These are phyloP conservation scores for Chalcis sispes DNA, from an alignment of 2,888 invertebrate species.

Conservation along the genomic window DNA sequence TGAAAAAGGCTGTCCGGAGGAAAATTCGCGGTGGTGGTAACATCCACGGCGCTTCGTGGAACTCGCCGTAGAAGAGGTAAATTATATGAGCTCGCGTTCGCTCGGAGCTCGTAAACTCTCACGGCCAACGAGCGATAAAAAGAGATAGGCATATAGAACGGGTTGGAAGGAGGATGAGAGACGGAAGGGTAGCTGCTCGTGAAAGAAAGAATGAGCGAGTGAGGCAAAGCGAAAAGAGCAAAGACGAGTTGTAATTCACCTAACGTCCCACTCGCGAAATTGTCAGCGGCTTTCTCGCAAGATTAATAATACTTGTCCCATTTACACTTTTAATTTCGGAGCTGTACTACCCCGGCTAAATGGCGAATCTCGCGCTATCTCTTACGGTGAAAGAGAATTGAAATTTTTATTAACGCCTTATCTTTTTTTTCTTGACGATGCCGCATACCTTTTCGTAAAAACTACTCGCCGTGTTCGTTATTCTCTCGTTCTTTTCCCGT, in stretches of 20 bases:
- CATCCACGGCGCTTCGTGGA: slow-evolving; percentile 2
- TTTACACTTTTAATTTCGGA: slow-evolving; percentile 36
- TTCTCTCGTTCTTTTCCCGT: background rate
- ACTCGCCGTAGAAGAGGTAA: slow-evolving; percentile 12
- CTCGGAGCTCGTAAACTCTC: slow-evolving; percentile 36
- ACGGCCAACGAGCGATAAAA: slow-evolving; percentile 33
- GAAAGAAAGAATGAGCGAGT: background rate
- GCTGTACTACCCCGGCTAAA: background rate
- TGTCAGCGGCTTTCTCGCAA: slow-evolving; percentile 27
- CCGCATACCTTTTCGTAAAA: too few relatives aligned
- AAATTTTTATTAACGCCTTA: background rate
- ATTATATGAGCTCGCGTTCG: slow-evolving; percentile 30
- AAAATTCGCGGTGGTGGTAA: background rate
- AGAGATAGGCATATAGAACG: slow-evolving; percentile 28
- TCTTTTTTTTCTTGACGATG: background rate
- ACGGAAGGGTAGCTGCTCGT: background rate
- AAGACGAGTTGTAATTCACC: slow-evolving; percentile 25
- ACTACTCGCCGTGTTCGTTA: too few relatives aligned
- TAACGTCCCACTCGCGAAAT: slow-evolving; percentile 1
- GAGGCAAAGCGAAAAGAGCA: background rate
- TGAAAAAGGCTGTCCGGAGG: slow-evolving; percentile 5
- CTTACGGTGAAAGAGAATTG: background rate
- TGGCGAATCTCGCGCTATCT: background rate
- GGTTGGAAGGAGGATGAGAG: background rate
- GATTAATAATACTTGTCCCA: slow-evolving; percentile 33